A percentile compares a stretch with the other conserved stretches of the same genome.
These are phyloP conservation scores for Forbesichthys papilliferus DNA, from an alignment of 2,113 vertebrate genomes.

Conservation along the genomic window DNA sequence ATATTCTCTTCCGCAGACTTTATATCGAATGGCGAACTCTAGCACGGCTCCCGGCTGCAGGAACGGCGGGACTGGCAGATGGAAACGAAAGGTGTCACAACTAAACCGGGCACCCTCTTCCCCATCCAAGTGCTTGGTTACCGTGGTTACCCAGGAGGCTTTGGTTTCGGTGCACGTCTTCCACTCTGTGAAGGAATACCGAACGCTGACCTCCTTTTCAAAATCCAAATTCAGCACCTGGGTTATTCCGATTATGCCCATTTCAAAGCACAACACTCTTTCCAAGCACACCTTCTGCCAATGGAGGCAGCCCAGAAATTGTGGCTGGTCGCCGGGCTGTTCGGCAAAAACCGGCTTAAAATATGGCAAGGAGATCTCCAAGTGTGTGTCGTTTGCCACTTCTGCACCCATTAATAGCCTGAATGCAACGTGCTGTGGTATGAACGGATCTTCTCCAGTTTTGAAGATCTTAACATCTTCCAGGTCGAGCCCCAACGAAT, in stretches of 20 bases:
- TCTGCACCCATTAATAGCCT: conserved; percentile 87
- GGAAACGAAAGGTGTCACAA: conserved; percentile 88
- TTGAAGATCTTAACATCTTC: conserved; percentile 88
- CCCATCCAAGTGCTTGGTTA: conserved; percentile 50
- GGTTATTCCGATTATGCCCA: conserved; percentile 86
- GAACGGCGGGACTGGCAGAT: conserved; percentile 88
- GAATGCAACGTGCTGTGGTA: conserved; percentile 91
- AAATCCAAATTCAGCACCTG: conserved; percentile 90
- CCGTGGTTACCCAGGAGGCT: conserved; percentile 81
- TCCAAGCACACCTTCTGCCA: conserved; percentile 88
- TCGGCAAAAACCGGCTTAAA: conserved; percentile 85
- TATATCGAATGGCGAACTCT: conserved; percentile 90
- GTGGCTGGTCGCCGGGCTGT: conserved; percentile 81
- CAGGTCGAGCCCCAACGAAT: conserved; percentile 90
- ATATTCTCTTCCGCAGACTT: conserved; percentile 81
- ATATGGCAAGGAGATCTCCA: conserved; percentile 88
- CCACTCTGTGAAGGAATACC: conserved; percentile 92
- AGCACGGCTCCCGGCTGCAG: conserved; percentile 83
- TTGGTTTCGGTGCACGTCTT: conserved; percentile 78
- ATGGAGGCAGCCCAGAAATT: conserved; percentile 81
- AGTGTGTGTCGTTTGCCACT: conserved; percentile 78
- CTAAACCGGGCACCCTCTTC: conserved; percentile 43
- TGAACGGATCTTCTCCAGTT: conserved; percentile 84
- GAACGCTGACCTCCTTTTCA: conserved; percentile 85
- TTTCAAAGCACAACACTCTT: conserved; percentile 84